Conservation (phyloP, 2,888 invertebrate genomes). For the Brachylomia viminalis region DNA sequence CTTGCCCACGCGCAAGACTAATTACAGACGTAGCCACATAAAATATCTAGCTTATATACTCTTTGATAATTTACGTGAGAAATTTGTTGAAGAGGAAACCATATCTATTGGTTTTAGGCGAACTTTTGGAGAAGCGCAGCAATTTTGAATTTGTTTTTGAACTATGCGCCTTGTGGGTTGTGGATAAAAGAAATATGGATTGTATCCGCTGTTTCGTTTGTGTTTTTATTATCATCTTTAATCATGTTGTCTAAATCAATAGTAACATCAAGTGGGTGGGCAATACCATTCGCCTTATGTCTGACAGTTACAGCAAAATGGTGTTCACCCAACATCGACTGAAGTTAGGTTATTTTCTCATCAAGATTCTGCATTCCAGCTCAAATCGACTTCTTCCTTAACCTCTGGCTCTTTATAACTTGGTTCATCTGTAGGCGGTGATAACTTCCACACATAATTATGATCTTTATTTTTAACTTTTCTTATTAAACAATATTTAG, state of each 20-base stretch:
- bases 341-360: not conserved
- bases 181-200: constrained; percentile 36
- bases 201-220: constrained; percentile 31
- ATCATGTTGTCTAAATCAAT: constrained; percentile 32
- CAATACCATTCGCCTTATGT: not conserved
- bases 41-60: constrained; percentile 36
- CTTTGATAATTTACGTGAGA: constrained; percentile 43
- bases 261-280: constrained; percentile 25
- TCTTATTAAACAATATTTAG: constrained; percentile 27
- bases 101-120: not conserved
- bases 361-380: not conserved
- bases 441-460: too few relatives aligned
- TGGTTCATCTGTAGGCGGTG: not conserved
- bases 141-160: constrained; percentile 20
- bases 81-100: constrained; percentile 5
- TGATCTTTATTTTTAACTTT: not conserved
- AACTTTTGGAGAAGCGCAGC: constrained; percentile 3
- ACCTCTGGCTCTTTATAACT: not conserved
- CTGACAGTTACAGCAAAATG: not conserved
- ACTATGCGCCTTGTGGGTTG: constrained; percentile 15
- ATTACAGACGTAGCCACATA: constrained; percentile 45
- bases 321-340: not conserved
- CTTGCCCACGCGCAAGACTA: constrained; percentile 57
- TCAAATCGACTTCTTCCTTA: not conserved
- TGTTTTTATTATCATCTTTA: constrained; percentile 18